Evolutionary conservation across 2,113 vertebrate genomes (phyloP), one percentile per base, ranked within the genome.

Genomic region (Carlito syrichta): DNA sequence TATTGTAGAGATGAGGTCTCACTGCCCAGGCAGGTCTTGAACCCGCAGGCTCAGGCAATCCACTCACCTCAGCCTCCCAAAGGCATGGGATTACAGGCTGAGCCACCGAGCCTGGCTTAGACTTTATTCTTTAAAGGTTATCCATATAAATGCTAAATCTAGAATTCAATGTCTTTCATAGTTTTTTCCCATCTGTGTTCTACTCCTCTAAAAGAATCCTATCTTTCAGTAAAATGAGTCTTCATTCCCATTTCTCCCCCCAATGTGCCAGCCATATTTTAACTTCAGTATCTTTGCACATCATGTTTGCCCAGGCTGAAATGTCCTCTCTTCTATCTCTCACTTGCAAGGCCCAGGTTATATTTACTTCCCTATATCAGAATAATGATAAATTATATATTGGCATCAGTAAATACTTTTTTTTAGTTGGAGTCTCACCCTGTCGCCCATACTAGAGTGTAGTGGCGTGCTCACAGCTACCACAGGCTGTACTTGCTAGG

Each of bases 91-190:
- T n/a, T n/a, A n/a, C n/a, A n/a, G n/a, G n/a, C n/a, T n/a, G n/a
- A n/a, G n/a, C n/a, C n/a, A n/a, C n/a, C n/a, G n/a, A n/a, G n/a
- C n/a, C n/a, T n/a, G n/a, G n/a, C n/a, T n/a, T 58, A 95, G 19
- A 71, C 40, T 94, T 78, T 84, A 40, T 86, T 50, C 89, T 93
- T 85, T 94, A 88, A 96, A 89, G n/a, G 23, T 73, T 69, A 96
- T 58, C 38, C 81, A 23, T 85, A 62, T 86, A 91, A 91, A 76
- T 73, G 27, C 68, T 90, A 73, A 82, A 63, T 79, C 7, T 56
- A 88, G 73, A 86, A 89, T 86, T 78, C 38, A 76, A 2, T 52
- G 38, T 73, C 30, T 95, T 93, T 86, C 20, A 50, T 30, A 85
- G n/a, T 85, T 89, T 87, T 89, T 8, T n/a, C 60, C 63, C 16